Percentiles rank a stretch among this genome's conserved stretches.
These are phyloP conservation scores for Pomacea maculata DNA, from an alignment of 1,140 invertebrate genomes.

Conservation along the genomic window DNA sequence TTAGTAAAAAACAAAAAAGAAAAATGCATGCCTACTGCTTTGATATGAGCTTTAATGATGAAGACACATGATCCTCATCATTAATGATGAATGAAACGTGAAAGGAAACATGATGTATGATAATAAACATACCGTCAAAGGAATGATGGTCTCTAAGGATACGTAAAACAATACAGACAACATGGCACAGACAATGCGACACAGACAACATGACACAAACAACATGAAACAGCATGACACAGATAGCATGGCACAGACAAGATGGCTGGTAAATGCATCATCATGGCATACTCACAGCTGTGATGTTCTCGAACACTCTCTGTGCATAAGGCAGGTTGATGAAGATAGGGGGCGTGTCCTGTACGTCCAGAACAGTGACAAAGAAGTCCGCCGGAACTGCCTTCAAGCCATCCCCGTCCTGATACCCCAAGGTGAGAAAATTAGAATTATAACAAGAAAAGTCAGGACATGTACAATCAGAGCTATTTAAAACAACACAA, in stretches of 20 bases:
- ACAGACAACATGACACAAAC: background rate
- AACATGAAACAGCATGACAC: background rate
- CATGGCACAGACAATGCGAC: too few species aligned
- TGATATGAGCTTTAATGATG: too few species aligned
- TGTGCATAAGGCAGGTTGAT: slow-evolving; percentile 50
- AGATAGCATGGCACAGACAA: background rate
- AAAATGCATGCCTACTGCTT: too few species aligned
- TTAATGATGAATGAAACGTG: too few species aligned
- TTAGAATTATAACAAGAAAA: background rate
- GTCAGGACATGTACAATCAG: background rate
- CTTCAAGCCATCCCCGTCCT: slow-evolving; percentile 42
- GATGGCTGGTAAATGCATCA: too few species aligned
- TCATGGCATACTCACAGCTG: too few species aligned
- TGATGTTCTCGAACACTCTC: slow-evolving; percentile 31
- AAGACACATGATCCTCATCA: too few species aligned
- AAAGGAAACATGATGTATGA: too few species aligned
- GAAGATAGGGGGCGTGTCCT: slow-evolving; percentile 50
- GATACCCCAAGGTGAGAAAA: background rate
- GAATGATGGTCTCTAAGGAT: too few species aligned
- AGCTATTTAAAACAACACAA: background rate
- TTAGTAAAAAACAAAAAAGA: too few species aligned
- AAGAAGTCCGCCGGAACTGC: slow-evolving; percentile 46
- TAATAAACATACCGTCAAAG: too few species aligned
- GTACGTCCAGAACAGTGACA: slow-evolving; percentile 49
- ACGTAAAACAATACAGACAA: too few species aligned